Base-by-base conservation (phyloP, 2,113 vertebrate genomes). In the Aspidoscelis tigris region DNA sequence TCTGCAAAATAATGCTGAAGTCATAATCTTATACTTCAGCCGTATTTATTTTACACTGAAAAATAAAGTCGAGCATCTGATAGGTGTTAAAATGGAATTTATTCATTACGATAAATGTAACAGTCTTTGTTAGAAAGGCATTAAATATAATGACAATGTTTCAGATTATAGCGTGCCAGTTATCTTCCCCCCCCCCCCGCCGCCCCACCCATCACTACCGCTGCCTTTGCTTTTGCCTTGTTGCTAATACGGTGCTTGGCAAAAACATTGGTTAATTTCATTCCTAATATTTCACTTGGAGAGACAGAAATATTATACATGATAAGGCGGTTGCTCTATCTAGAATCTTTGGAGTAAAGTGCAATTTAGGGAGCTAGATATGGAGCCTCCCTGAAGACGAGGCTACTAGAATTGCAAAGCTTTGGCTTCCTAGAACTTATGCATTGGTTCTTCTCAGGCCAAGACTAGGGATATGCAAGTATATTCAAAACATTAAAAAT, bases 31-130 rank as follows among this genome's bases (percentile, higher is more conserved):
- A 92, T 89, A 91, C 82, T 92, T 75, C 50, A 87, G 80, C 88
- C 89, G 66, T 93, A 94, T 94, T 96, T 94, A 92, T 95, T 95
- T 95, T 95, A 95, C 84, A 93, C 83, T 86, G 86, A 94, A 95
- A 95, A 95, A 94, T 95, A 94, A 96, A 95, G 87, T 80, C 90
- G 92, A 93, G 89, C 83, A 24, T 76, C 70, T 92, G 91, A 92
- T 92, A 86, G 87, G 86, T 87, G 78, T 86, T 95, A 93, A 92
- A 89, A 89, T 81, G 72, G 80, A 93, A 93, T 95, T 95, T 94
- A 95, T 95, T 91, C 89, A 86, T 79, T 68, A 90, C 88, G 91
- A 88, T 94, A 93, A 96, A 94, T 80, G 84, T 81, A 88, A 90
- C 90, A 87, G 90, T 89, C 86, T 95, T 92, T 94, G 88, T 94